These are phyloP conservation scores for Callopanchax toddi DNA, from an alignment of 2,113 vertebrate species.

Conservation along the genomic window DNA sequence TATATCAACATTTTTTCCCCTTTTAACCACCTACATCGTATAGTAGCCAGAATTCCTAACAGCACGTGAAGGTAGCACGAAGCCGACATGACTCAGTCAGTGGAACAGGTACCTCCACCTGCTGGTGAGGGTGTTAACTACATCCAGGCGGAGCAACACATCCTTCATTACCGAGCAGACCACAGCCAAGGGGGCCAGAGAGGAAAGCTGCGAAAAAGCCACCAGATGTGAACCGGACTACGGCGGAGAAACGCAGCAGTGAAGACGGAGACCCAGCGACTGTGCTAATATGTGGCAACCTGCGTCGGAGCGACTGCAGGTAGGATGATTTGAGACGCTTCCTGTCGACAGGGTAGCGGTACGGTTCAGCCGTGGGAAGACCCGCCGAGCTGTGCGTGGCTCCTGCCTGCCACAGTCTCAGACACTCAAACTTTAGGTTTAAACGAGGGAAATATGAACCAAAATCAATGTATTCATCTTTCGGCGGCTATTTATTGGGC, in stretches of 20 bases:
- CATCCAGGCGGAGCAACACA: constrained; percentile 84
- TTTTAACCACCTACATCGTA: too few species aligned
- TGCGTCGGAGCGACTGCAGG: constrained; percentile 94
- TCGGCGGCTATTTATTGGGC: neutral
- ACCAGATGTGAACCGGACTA: constrained; percentile 83
- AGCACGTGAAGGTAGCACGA: constrained; percentile 39
- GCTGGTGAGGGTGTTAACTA: constrained; percentile 32
- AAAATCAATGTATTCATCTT: neutral
- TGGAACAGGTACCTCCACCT: constrained; percentile 55
- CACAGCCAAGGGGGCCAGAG: constrained; percentile 58
- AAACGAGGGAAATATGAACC: too few species aligned
- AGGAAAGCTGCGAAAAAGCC: constrained; percentile 54
- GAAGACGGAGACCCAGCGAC: constrained; percentile 56
- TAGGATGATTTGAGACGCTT: constrained; percentile 57
- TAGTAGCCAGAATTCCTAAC: neutral
- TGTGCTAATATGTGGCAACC: constrained; percentile 91
- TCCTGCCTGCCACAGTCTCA: constrained; percentile 13
- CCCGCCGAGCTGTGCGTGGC: constrained; percentile 12
- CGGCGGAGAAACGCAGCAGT: constrained; percentile 57
- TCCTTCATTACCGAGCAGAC: constrained; percentile 60
- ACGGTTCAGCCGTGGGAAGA: constrained; percentile 6
- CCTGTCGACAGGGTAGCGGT: constrained; percentile 17
- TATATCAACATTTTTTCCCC: too few species aligned
- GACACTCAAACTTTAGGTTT: neutral
- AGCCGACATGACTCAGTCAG: neutral